Evolutionary conservation across 2,113 vertebrate species (phyloP), one percentile per base, ranked within the genome.

Genomic region (Motacilla alba): DNA sequence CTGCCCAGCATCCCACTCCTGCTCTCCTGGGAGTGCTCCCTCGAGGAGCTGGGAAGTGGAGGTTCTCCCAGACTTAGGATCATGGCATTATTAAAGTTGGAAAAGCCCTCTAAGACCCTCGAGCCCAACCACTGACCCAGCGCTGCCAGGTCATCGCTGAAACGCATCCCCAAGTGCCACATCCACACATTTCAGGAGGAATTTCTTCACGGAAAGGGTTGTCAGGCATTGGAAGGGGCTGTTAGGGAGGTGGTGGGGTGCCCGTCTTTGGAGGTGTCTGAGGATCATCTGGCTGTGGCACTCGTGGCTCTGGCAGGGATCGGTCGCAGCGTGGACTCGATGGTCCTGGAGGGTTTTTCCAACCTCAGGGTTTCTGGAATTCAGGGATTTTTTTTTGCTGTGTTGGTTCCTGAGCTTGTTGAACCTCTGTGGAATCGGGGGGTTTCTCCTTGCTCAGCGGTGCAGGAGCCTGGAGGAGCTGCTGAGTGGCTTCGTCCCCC

Each of bases 341-440:
- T 23, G 59, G 7, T 24, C 52, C 16, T 37, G 52, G 44, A 74
- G 37, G 52, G 16, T 27, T 67, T 82, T 89, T 46, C 60, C 60
- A 46, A 3, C 52, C 60, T 67, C 37, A 21, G 8, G 24, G 44
- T n/a, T 52, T 68, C 16, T 27, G 62, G 6, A 62, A 62, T 53
- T 68, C 16, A 7, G 46, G 41, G n/a, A 47, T 10, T 60, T 75
- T 72, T 35, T 68, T 67, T 60, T 41, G 13, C 12, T 16, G 19
- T 30, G 41, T 35, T 33, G 22, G 4, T 52, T 52, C 69, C 60
- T 4, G 30, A 72, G 15, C 49, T 43, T 39, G 27, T 49, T 55
- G 50, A 6, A 26, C n/a, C 41, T 47, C 74, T 39, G 1, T 15
- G 4, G 0, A 15, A 13, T 0, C 2, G 4, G 37, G 12, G 21